phyloP scores from a whole-genome alignment of 2,888 invertebrate genomes.

The Phengaris alcon region DNA sequence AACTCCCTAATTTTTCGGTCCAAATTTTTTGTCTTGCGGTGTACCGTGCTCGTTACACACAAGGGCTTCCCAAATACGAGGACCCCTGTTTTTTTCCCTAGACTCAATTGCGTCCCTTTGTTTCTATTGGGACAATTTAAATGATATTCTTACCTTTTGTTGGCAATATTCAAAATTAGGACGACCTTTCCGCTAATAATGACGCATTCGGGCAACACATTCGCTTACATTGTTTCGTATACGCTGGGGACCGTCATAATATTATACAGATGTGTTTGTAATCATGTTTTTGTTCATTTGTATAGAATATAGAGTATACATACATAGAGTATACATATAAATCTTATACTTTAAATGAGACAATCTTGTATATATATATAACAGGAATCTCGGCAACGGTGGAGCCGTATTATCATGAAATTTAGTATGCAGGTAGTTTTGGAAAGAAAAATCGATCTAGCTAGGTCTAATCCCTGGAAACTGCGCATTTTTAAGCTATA shows the following conservation, averaged over 20 bases:
- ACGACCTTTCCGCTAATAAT: conserved; percentile 33
- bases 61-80: conserved; percentile 55
- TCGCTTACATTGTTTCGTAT: background rate
- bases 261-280: background rate
- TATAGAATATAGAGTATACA: background rate
- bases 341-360: no score
- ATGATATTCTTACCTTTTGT: conserved; percentile 39
- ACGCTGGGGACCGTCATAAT: background rate
- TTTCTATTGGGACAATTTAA: conserved; percentile 43
- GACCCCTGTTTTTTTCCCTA: conserved; percentile 55
- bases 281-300: background rate
- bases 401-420: no score
- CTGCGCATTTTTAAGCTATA: no score
- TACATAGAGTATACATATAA: no score
- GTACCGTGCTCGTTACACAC: conserved; percentile 55
- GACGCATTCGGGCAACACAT: background rate
- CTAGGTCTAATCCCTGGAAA: no score
- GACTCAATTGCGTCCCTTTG: conserved; percentile 59
- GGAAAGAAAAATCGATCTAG: no score
- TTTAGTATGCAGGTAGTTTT: no score
- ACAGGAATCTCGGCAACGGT: no score
- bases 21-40: conserved; percentile 42
- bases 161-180: conserved; percentile 37
- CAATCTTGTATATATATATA: no score
- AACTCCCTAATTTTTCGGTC: background rate